A percentile compares a stretch with the other conserved stretches of the same genome.
These are phyloP conservation scores for Hoplias malabaricus DNA, from an alignment of 2,113 vertebrate species.

Conservation along the genomic window DNA sequence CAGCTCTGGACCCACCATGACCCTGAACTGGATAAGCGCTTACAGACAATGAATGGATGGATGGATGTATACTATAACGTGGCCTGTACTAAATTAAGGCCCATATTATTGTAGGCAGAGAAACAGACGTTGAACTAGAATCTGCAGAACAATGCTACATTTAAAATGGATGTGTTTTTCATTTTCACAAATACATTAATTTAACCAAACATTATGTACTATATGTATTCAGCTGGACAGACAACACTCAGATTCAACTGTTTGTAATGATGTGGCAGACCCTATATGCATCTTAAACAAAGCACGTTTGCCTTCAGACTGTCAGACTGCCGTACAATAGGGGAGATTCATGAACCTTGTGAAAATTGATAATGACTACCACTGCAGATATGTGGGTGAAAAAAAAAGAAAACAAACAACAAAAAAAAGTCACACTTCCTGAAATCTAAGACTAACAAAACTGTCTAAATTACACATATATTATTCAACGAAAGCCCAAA, in stretches of 20 bases:
- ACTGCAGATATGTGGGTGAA: not conserved
- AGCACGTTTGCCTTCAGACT: not conserved
- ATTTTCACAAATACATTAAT: too few relatives aligned
- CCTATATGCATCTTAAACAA: not conserved
- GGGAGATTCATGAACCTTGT: not conserved
- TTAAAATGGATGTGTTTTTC: too few relatives aligned
- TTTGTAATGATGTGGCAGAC: not conserved
- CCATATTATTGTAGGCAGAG: too few relatives aligned
- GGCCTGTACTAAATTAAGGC: too few relatives aligned
- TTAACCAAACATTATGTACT: too few relatives aligned
- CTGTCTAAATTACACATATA: slow-evolving; percentile 16
- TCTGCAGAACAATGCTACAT: too few relatives aligned
- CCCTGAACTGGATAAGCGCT: too few relatives aligned
- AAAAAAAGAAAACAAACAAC: not conserved
- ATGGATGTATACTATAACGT: too few relatives aligned
- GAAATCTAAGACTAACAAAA: not conserved
- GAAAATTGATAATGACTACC: not conserved
- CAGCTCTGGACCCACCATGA: too few relatives aligned
- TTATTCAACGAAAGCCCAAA: not conserved
- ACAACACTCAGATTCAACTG: not conserved
- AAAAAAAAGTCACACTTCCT: slow-evolving; percentile 7
- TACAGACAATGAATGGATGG: too few relatives aligned
- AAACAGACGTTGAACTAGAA: too few relatives aligned
- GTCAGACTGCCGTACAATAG: not conserved
- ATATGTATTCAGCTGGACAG: not conserved